phyloP scores from a whole-genome alignment of 92 coral and sea anemone genomes.

The Siderastrea siderea region DNA sequence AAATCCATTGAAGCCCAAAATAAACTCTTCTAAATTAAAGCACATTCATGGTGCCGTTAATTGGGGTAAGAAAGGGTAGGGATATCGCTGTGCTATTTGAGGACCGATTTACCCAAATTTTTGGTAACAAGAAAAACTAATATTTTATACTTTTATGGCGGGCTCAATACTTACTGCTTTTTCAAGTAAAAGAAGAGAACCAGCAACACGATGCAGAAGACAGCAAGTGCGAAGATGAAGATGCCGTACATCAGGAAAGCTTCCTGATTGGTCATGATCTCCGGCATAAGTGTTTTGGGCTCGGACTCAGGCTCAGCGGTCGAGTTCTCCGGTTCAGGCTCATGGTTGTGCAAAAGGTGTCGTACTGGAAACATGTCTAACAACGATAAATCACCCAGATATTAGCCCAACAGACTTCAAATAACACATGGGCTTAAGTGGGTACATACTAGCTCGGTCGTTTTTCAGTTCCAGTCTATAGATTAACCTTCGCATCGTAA shows the following conservation, averaged over 20 bases:
- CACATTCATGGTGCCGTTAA: too few species aligned
- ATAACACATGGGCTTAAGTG: background rate
- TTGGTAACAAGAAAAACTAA: too few species aligned
- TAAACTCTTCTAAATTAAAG: too few species aligned
- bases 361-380: conserved; percentile 29
- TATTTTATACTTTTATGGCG: too few species aligned
- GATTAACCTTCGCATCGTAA: too few species aligned
- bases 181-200: conserved; percentile 52
- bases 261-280: conserved; percentile 67
- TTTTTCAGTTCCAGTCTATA: too few species aligned
- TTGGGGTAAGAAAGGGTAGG: too few species aligned
- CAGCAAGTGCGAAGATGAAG: conserved; percentile 56
- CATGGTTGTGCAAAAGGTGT: background rate
- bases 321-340: conserved; percentile 26
- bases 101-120: too few species aligned
- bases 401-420: background rate
- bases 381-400: background rate
- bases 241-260: conserved; percentile 60
- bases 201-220: conserved; percentile 63
- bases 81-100: too few species aligned
- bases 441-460: too few species aligned
- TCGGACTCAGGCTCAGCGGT: conserved; percentile 54
- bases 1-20: too few species aligned
- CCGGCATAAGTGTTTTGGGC: conserved; percentile 60
- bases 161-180: conserved; percentile 33